Conservation (phyloP, 2,888 invertebrate species). For the Drosophila algonquin region DNA sequence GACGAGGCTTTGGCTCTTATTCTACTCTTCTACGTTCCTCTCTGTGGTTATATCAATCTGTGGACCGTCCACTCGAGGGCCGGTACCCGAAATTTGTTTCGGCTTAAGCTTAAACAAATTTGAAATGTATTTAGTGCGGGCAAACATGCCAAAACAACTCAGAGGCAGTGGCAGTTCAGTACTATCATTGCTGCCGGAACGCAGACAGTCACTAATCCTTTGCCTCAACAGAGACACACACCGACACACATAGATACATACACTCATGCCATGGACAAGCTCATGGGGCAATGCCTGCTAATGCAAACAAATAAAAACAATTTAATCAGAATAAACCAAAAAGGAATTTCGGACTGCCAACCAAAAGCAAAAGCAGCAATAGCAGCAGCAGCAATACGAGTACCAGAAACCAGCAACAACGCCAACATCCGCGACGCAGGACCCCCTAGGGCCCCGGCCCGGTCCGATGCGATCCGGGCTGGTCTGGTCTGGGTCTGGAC, state of each 20-base stretch:
- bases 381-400: conserved; percentile 14
- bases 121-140: conserved; percentile 76
- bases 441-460: conserved; percentile 9
- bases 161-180: conserved; percentile 11
- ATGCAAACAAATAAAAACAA: conserved; percentile 79
- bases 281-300: conserved; percentile 54
- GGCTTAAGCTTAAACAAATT: conserved; percentile 75
- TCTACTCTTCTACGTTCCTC: conserved; percentile 7
- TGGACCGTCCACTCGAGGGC: conserved; percentile 42
- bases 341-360: conserved; percentile 62
- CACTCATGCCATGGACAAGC: conserved; percentile 11
- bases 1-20: conserved; percentile 1
- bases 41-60: conserved; percentile 67
- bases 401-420: conserved; percentile 10
- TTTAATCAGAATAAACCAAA: conserved; percentile 79
- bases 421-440: conserved; percentile 50
- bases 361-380: not conserved
- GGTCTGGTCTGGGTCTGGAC: not conserved
- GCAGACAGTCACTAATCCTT: conserved; percentile 66
- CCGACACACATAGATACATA: conserved; percentile 23
- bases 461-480: not conserved
- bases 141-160: conserved; percentile 54
- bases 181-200: conserved; percentile 24
- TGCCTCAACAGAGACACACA: conserved; percentile 46
- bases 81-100: conserved; percentile 44